These are phyloP conservation scores for Epizoanthus rinbou DNA, from an alignment of 92 coral and sea anemone species.

Conservation along the genomic window DNA sequence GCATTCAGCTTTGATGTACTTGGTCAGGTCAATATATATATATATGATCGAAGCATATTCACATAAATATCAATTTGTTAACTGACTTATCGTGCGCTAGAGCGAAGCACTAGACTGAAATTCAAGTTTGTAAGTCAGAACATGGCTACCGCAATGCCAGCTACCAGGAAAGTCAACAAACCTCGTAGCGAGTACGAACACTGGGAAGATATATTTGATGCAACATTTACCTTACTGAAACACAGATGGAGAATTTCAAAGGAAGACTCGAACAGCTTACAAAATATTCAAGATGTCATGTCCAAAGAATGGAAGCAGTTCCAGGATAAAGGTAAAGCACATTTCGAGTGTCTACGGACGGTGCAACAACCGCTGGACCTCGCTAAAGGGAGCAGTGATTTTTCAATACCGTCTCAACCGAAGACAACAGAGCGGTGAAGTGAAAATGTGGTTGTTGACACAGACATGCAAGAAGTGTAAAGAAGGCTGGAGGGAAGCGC, in stretches of 20 bases:
- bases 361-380: background rate
- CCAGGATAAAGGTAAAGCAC: background rate
- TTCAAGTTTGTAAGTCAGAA: too few species aligned
- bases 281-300: background rate
- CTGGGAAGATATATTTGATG: background rate
- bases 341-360: background rate
- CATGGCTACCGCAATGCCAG: too few species aligned
- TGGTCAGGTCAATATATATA: too few species aligned
- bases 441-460: background rate
- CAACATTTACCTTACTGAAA: background rate
- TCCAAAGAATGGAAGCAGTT: constrained; percentile 1
- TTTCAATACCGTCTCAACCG: background rate
- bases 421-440: background rate
- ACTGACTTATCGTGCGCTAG: too few species aligned
- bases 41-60: too few species aligned
- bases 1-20: too few species aligned
- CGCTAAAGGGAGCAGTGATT: constrained; percentile 2
- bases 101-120: too few species aligned
- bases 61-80: too few species aligned
- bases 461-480: background rate
- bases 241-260: background rate
- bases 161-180: too few species aligned
- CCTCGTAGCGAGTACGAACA: background rate
- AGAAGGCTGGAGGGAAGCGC: background rate
- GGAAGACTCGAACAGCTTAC: background rate